phyloP scores from a whole-genome alignment of 92 coral and sea anemone genomes.

The Virgularia gustaviana region DNA sequence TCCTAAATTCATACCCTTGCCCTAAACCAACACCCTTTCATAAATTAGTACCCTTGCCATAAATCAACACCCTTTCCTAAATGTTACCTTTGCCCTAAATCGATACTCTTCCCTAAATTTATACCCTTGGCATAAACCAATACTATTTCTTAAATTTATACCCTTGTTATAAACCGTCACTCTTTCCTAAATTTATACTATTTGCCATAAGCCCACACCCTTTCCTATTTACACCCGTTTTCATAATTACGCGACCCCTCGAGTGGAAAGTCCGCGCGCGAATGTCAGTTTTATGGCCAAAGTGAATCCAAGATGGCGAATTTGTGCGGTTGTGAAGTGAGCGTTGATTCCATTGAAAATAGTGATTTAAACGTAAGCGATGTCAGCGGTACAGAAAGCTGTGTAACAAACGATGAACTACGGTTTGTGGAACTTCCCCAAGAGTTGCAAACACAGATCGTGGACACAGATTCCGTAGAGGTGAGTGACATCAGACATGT shows the following conservation, averaged over 20 bases:
- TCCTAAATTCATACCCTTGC: too few relatives aligned
- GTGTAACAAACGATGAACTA: not conserved
- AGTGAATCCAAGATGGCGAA: slow-evolving; percentile 19
- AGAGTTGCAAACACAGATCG: slow-evolving; percentile 25
- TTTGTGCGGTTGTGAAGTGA: not conserved
- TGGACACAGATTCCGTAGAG: slow-evolving; percentile 24
- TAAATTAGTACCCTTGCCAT: too few relatives aligned
- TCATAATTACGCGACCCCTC: too few relatives aligned
- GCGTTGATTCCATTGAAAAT: not conserved
- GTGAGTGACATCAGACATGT: not conserved
- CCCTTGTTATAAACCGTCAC: too few relatives aligned
- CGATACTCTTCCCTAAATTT: too few relatives aligned
- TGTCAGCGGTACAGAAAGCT: not conserved
- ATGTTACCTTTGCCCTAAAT: too few relatives aligned
- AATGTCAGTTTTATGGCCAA: not conserved
- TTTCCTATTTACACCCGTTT: too few relatives aligned
- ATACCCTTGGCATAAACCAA: too few relatives aligned
- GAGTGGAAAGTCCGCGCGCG: slow-evolving; percentile 8
- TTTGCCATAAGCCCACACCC: too few relatives aligned
- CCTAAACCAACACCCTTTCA: too few relatives aligned
- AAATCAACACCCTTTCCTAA: too few relatives aligned
- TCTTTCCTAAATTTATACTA: slow-evolving; percentile 22
- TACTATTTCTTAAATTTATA: too few relatives aligned
- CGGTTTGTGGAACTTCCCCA: slow-evolving; percentile 10
- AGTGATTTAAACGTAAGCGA: not conserved